Base-by-base conservation (phyloP, 2,888 invertebrate species). In the Danaus chrysippus region DNA sequence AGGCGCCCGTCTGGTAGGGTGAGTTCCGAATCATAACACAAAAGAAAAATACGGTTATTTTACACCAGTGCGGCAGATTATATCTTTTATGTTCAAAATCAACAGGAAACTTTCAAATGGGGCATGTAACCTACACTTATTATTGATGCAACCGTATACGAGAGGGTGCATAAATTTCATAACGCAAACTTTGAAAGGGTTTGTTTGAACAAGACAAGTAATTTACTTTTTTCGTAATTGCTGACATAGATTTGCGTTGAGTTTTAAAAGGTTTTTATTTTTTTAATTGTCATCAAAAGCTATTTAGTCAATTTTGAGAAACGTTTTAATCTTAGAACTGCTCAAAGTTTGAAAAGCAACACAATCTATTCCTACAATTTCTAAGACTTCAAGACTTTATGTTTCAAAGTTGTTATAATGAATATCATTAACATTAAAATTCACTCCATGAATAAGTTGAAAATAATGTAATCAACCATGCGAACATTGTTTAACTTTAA, bases 121-220 rank as follows among this genome's bases (percentile, higher is more conserved):
- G 85, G 88, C 89, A 89, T 91, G 87, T 90, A 91, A 90, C 90
- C 89, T 87, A 90, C 85, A 90, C 89, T 91, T 90, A 87, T 84
- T 85, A 85, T 84, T 83, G 87, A 86, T 83, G 88, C 86, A 81
- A 75, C 74, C 75, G 74, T 76, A 76, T 73, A 75, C 62, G 66
- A 70, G 81, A 87, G 91, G 91, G 90, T 90, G 83, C 87, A 90
- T 90, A 87, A 84, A 90, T 91, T 88, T 74, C 70, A 70, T 81
- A 79, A 76, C 72, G 76, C 81, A 78, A 82, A 79, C 79, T 78
- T 77, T 71, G 73, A 86, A 87, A 83, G 88, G 90, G 86, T 87
- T 85, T 80, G 78, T 71, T 74, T 81, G 82, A 86, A 87, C 86
- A 87, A 81, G 78, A 75, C 73, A 66, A 65, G 71, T 74, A 75